These are phyloP conservation scores for Polypterus bichir DNA, from an alignment of 2,113 vertebrate genomes.

Conservation along the genomic window DNA sequence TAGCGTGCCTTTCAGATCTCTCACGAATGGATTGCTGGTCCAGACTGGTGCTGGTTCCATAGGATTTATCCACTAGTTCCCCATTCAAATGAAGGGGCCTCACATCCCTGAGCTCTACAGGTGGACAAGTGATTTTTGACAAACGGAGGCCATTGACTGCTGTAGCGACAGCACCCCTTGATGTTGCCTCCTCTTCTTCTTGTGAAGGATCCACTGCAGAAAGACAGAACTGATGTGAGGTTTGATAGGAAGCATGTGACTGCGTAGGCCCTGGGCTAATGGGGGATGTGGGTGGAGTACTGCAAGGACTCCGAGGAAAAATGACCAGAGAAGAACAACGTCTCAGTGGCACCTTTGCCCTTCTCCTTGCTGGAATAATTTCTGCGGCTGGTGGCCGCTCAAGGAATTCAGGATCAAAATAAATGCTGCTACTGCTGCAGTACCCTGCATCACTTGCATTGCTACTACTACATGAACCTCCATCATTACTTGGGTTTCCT, in stretches of 20 bases:
- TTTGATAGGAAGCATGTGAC: slow-evolving; percentile 47
- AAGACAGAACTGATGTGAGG: slow-evolving; percentile 52
- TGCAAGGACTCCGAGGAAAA: slow-evolving; percentile 77
- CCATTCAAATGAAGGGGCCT: slow-evolving; percentile 55
- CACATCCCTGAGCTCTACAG: slow-evolving; percentile 51
- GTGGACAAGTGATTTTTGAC: slow-evolving; percentile 45
- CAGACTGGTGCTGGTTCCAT: slow-evolving; percentile 18
- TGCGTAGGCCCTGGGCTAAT: slow-evolving; percentile 45
- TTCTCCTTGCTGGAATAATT: slow-evolving; percentile 36
- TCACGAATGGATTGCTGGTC: slow-evolving; percentile 36
- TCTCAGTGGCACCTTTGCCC: slow-evolving; percentile 60
- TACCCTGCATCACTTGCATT: slow-evolving; percentile 52
- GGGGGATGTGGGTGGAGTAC: slow-evolving; percentile 73
- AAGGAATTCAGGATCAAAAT: slow-evolving; percentile 58
- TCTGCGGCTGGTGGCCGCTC: slow-evolving; percentile 40
- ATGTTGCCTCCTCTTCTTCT: slow-evolving; percentile 37
- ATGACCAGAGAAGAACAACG: slow-evolving; percentile 88
- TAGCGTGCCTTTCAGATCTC: slow-evolving; percentile 45
- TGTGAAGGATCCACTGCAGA: slow-evolving; percentile 43
- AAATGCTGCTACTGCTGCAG: slow-evolving; percentile 47
- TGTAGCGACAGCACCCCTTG: slow-evolving; percentile 58
- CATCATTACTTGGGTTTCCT: slow-evolving; percentile 39
- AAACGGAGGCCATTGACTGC: slow-evolving; percentile 60
- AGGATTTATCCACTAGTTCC: slow-evolving; percentile 43
- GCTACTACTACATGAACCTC: slow-evolving; percentile 59